Evolutionary conservation across 2,113 vertebrate genomes (phyloP).

Genomic region (Tupaia chinensis): DNA sequence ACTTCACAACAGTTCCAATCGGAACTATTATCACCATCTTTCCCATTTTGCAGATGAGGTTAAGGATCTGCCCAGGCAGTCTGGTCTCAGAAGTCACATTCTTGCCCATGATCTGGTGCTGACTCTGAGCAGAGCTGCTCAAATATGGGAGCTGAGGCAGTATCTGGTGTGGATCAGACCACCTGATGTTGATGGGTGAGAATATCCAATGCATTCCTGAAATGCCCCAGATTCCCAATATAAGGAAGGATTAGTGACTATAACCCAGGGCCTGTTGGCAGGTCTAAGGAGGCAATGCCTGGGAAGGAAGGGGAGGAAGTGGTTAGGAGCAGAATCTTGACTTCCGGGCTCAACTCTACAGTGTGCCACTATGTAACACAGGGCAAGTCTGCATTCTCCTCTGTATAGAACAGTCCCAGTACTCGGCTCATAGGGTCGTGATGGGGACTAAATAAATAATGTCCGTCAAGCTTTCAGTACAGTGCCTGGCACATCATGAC

Average conservation of each 20-base stretch:
- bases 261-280: background rate
- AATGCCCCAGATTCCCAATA: background rate
- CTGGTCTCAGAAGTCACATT: background rate
- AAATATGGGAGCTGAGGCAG: background rate
- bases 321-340: background rate
- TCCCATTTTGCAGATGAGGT: background rate
- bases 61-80: background rate
- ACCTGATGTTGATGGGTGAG: background rate
- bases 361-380: background rate
- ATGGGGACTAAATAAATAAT: background rate
- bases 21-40: background rate
- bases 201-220: background rate
- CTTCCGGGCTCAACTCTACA: background rate
- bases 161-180: too few relatives aligned
- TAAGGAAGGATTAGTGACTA: background rate
- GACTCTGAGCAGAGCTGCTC: background rate
- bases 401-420: background rate
- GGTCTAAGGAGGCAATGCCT: background rate
- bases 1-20: background rate
- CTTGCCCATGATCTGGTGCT: background rate
- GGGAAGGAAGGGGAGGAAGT: too few relatives aligned
- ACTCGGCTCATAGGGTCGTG: background rate
- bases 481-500: background rate
- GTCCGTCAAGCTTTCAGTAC: background rate
- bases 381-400: background rate